Base-by-base conservation (phyloP, 2,888 invertebrate species). In the Leptopilina drosophilae region DNA sequence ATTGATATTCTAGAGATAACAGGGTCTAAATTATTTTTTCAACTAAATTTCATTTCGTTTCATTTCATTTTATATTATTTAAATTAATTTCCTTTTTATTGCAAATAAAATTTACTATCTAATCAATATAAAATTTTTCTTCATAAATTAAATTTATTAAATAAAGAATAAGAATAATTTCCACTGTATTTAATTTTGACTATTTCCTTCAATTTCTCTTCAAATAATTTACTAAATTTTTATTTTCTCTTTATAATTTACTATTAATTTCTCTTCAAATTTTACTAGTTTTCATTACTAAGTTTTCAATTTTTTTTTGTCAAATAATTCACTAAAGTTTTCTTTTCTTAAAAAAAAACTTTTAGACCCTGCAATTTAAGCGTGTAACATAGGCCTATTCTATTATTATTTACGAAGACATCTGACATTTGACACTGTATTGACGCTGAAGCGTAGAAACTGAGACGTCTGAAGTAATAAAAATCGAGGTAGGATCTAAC, bases 341-440 rank as follows among this genome's bases (percentile, higher is more conserved):
- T 62, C 6, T 15, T 20, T 62, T 33, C 2, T 33, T 33, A 33
- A 33, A 33, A 33, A 62, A 62, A 33, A 42, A 42, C 8, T 73
- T 73, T 73, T 15, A 73, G 73, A 56, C 73, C 73, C 73, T 73
- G 73, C n/a, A 56, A 73, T 49, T 14, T 53, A 69, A 56, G 56
- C 56, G 73, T 69, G 53, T 69, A 69, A 69, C 49, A 69, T 69
- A 69, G 69, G 69, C 69, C 69, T 69, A 49, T 53, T 69, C 53
- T 69, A 53, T 5, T 14, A 66, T 62, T 14, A 66, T 62, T 75
- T 65, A 76, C 59, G 78, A 79, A 76, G 76, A 79, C 79, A 69
- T 20, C 67, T 64, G 67, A 64, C 42, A 77, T 82, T 84, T 84
- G 83, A 84, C 83, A 84, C 84, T 83, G 80, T 83, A 82, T 81